Evolutionary conservation across 1,140 invertebrate genomes (phyloP).

Genomic region (Apolygus lucorum): DNA sequence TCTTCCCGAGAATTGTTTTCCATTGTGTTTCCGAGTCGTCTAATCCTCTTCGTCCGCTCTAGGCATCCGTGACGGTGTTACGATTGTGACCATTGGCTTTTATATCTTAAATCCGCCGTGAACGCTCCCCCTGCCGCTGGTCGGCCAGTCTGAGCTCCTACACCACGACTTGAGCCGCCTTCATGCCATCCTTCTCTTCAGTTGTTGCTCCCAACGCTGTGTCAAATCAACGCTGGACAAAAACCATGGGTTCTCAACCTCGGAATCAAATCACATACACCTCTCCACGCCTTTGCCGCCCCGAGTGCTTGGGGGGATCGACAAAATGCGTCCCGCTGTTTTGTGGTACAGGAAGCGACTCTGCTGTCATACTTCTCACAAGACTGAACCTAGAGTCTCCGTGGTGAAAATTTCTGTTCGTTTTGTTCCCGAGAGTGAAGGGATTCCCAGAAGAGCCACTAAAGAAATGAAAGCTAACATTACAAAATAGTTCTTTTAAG

Average conservation of each 20-base stretch:
- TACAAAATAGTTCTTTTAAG: no score
- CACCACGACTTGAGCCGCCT: background rate
- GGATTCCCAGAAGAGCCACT: no score
- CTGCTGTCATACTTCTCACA: no score
- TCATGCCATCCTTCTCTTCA: no score
- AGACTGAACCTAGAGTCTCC: no score
- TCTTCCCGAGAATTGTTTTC: conserved; percentile 7
- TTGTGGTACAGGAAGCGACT: background rate
- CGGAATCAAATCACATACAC: conserved; percentile 11
- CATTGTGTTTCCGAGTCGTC: conserved; percentile 13
- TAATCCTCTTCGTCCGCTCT: background rate
- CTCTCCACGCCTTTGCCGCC: conserved; percentile 1
- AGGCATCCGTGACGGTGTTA: conserved; percentile 16
- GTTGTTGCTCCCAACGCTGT: background rate
- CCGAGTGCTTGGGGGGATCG: background rate
- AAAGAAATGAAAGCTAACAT: no score
- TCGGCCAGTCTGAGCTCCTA: background rate
- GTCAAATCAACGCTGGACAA: conserved; percentile 11
- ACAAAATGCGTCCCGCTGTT: background rate
- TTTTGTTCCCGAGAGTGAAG: no score
- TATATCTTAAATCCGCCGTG: conserved; percentile 15
- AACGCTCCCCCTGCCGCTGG: background rate
- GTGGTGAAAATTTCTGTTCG: no score
- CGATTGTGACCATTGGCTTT: conserved; percentile 16
- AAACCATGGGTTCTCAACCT: conserved; percentile 11